phyloP scores from a whole-genome alignment of 2,797 vertebrate genomes.

The Platyrinchus mystaceus region DNA sequence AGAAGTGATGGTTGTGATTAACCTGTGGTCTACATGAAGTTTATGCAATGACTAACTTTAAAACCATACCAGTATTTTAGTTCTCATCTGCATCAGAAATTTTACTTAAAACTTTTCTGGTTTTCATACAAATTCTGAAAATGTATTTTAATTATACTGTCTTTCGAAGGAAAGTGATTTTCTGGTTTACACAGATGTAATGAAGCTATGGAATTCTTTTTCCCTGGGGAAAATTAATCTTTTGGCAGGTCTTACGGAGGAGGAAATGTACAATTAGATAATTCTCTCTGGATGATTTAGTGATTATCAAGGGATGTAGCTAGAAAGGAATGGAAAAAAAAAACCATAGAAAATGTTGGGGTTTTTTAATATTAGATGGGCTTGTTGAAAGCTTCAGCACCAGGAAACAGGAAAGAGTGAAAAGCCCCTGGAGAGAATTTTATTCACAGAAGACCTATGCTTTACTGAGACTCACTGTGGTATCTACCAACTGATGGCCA shows the following conservation, averaged over 20 bases:
- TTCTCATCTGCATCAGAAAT: background rate
- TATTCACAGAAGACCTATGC: background rate
- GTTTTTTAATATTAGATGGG: background rate
- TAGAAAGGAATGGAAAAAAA: background rate
- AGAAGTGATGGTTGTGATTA: background rate
- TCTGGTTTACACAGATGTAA: background rate
- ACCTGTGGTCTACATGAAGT: background rate
- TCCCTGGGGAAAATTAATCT: slow-evolving; percentile 6
- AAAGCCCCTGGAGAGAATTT: background rate
- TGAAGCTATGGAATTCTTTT: background rate
- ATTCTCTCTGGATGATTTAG: background rate
- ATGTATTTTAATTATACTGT: background rate
- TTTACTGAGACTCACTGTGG: background rate
- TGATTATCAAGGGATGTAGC: background rate
- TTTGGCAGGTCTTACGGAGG: slow-evolving; percentile 2
- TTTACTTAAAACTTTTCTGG: background rate
- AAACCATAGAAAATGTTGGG: background rate
- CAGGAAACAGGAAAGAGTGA: background rate
- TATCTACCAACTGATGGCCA: fast-evolving
- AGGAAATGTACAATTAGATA: background rate
- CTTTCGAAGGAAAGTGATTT: background rate
- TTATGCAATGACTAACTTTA: background rate
- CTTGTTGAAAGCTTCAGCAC: background rate
- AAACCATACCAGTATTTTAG: background rate
- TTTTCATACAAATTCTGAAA: background rate